Base-by-base conservation (phyloP, 2,113 vertebrate species). In the Elachura formosa region DNA sequence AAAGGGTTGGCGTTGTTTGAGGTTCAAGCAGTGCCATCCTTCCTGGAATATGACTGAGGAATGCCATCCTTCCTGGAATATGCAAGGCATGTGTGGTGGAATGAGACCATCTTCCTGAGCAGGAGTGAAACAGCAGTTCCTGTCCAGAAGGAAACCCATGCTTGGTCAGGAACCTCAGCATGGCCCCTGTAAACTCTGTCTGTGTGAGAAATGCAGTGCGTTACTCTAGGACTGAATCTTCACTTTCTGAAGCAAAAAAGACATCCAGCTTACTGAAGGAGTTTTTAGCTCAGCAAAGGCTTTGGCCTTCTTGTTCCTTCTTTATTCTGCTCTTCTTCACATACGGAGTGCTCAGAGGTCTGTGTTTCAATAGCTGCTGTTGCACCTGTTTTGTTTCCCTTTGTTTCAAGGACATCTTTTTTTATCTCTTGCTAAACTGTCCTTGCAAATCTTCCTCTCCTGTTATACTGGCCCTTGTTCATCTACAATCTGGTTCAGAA, bases 381-480 rank as follows among this genome's bases (percentile, higher is more conserved):
- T 87, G 41, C 25, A 79, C 51, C 58, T 87, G 54, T 54, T 90
- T 82, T 84, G 61, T 89, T 87, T 87, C 74, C 25, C 41, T 73
- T 78, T 58, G 20, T 80, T 95, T 85, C 81, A 93, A 73, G 80
- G 89, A 77, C 55, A 54, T 9, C 8, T 95, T 93, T 87, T 94
- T 55, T 84, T 83, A 74, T 51, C 34, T 94, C 12, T 45, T 80
- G 40, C 40, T 85, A 88, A 73, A 76, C 9, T 85, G 51, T 69
- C 75, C 46, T 87, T 73, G 46, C 20, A 91, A 90, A 91, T 87
- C 59, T 83, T 91, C 75, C 51, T 76, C n/a, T 85, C 40, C 31
- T 64, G 33, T 66, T 91, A 16, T 6, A 40, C 9, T 80, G 78
- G 74, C 59, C 31, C 34, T 77, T 79, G 62, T 89, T 55, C 63